Evolutionary conservation across 53 echinoderm and acorn worm species (phyloP), one percentile per base, ranked within the genome.

Genomic region (Antedon mediterranea): DNA sequence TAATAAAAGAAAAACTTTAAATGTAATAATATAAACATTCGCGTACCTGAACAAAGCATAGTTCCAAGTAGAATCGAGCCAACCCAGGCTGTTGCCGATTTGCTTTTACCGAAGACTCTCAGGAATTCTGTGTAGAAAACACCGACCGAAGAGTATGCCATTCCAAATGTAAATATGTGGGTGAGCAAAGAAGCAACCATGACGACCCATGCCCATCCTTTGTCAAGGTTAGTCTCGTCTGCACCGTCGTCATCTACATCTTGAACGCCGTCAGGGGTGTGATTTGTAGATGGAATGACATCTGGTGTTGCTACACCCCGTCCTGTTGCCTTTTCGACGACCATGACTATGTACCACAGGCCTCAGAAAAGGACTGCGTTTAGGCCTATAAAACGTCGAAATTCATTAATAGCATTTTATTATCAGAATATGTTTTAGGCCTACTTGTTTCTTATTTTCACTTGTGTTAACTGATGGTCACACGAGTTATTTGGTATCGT

Each of bases 201-300:
- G 43, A 93, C 80, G 11, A 93, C 74, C 93, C 93, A 93, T 71
- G 93, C 93, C 93, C 93, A 93, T 11, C 93, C 89, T 41, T 83
- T 72, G 75, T 93, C 93, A 31, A 93, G 91, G 72, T 93, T 78
- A 4, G 77, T 76, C 34, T 81, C 79, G 72, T 28, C 31, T 41
- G 71, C 75, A 32, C 78, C 73, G 33, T 79, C 30, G 31, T 29
- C 37, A n/a, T 30, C 30, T 34, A 1, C 30, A n/a, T 29, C 30
- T 23, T 43, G 75, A 32, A 30, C 33, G 31, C 0, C 81, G 44
- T 26, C 14, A 43, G 71, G 57, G 23, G 9, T 23, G 11, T 13
- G 9, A 23, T 6, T 2, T 6, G 2, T 18, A 20, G 37, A 37
- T 37, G 9, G 57, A 57, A 26, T 1, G 57, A 1, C 57, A 23